Base-by-base conservation (phyloP, 2,113 vertebrate genomes). In the Sylvilagus bachmani region DNA sequence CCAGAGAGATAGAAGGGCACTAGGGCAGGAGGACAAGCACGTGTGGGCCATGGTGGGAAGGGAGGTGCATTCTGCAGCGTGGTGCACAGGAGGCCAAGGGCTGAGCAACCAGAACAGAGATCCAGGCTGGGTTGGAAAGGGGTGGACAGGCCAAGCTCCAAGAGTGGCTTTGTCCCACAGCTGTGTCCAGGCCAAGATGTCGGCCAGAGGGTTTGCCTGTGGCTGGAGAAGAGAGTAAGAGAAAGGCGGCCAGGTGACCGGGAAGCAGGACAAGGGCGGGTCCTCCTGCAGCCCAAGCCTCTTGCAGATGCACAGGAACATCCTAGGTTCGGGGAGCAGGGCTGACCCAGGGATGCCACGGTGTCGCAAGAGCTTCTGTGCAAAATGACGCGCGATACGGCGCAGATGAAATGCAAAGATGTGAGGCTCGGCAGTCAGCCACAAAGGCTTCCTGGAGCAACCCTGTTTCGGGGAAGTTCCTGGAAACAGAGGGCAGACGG, bases 31-130 rank as follows among this genome's bases (percentile, higher is more conserved):
- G 19, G 67, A 36, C 67, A 53, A 82, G 55, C 7, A 5, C 6
- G 25, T 10, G 2, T 27, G 24, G 19, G 4, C 55, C 6, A 21
- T 12, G 66, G 58, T 8, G 55, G 83, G n/a, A 31, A 33, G 44
- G 5, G 10, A 61, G 53, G 14, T 25, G 27, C 10, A 22, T 24
- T 27, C 66, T 31, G 38, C 80, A 16, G 73, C 25, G 0, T 9
- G 3, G 29, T 1, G 0, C 9, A 21, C 33, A 55, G 7, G 0
- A 10, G 27, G n/a, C 6, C 31, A 51, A 29, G 29, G 67, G 62
- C 0, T 71, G 38, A 17, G 38, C 10, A 2, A 31, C 12, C 74
- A 71, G 77, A 33, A 31, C 38, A 8, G 33, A n/a, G 86, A 33
- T 51, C 66, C 0, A 4, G 61, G 17, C 17, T 71, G n/a, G n/a